phyloP scores from a whole-genome alignment of 2,888 invertebrate genomes.

The Diarsia rubi region DNA sequence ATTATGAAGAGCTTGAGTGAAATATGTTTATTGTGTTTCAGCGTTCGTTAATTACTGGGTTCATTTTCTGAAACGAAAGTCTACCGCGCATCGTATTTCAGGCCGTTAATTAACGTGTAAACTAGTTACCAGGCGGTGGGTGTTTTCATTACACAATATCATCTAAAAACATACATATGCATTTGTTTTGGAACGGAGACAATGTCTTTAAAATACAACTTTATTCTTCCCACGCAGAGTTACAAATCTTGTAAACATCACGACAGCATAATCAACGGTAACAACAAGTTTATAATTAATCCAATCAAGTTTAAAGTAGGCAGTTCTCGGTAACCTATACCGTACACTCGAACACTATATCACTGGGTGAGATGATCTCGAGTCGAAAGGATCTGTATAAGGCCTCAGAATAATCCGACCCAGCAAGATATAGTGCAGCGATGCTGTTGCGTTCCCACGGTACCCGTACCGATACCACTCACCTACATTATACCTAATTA shows the following conservation, averaged over 20 bases:
- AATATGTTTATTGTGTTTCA: conserved; percentile 13
- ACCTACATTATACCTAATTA: conserved; percentile 70
- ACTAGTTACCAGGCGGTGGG: neutral
- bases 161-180: neutral
- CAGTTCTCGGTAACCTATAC: conserved; percentile 44
- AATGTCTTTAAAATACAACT: conserved; percentile 1
- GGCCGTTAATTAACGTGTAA: neutral
- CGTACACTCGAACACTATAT: conserved; percentile 58
- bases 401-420: conserved; percentile 71
- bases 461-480: conserved; percentile 71
- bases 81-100: conserved; percentile 5
- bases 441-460: conserved; percentile 77
- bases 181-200: neutral
- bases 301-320: conserved; percentile 46
- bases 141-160: neutral
- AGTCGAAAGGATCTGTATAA: conserved; percentile 70
- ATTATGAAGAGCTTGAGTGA: conserved; percentile 32
- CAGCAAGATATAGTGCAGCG: conserved; percentile 58
- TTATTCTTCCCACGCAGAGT: conserved; percentile 5
- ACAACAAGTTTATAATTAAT: conserved; percentile 50
- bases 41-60: conserved; percentile 16
- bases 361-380: conserved; percentile 70
- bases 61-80: conserved; percentile 19
- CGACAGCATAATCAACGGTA: conserved; percentile 40
- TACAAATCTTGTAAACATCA: conserved; percentile 23